Base-by-base conservation (phyloP, 30 jellyfish, hydroid and myxozoan genomes). In the Catostylus mosaicus region DNA sequence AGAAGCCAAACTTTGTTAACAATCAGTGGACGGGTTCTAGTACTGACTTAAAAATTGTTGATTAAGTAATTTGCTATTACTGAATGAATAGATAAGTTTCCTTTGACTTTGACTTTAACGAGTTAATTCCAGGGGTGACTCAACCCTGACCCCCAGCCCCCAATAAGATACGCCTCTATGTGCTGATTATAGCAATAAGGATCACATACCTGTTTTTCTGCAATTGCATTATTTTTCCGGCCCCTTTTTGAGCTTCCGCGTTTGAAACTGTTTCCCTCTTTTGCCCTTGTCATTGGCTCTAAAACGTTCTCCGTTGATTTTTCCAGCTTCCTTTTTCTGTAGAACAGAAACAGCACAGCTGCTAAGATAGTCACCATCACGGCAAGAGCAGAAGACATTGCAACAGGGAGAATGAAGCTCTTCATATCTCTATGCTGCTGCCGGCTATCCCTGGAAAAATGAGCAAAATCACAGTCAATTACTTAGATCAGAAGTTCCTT, bases 281-380 rank as follows among this genome's bases (percentile, higher is more conserved):
- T 77, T 27, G 97, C 92, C 33, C 96, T 56, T 27, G 98, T 77
- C 98, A 91, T 91, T 45, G 82, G 90, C 73, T 91, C 98, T 34
- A 91, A 56, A 0, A 86, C 92, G 1, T 36, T 75, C n/a, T 76
- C 75, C 75, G 69, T 87, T 14, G 89, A 67, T 62, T 77, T 40
- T 76, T 89, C 79, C 67, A 77, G 76, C 33, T 82, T 87, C 30
- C 98, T 70, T 65, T 91, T 91, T 34, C 82, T 78, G 88, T 91
- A 91, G 64, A 83, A 91, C 59, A 91, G 77, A 59, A 91, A 73
- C 63, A 90, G 27, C 56, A 90, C 92, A 11, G 73, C 88, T 35
- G 86, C 92, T 66, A 90, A 40, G 2, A 90, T 61, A 9, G 96
- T 93, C 61, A 90, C 29, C 96, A 90, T 77, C 69, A 90, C 92